phyloP scores from a whole-genome alignment of 2,888 invertebrate species.

The Argyresthia albistria region DNA sequence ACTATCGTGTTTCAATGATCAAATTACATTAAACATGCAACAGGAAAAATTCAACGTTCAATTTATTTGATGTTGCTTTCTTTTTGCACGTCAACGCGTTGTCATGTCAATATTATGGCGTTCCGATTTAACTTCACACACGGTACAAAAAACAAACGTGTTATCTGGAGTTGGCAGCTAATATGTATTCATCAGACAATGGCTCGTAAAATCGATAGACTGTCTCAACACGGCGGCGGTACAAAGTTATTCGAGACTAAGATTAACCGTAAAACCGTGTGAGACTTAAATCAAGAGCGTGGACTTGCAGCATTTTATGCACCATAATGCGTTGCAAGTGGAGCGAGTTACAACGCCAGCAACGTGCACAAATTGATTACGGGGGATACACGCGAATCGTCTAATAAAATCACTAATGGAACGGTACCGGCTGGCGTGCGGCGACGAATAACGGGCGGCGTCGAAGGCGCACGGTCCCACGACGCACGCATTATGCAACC shows the following conservation, averaged over 20 bases:
- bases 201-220: slow-evolving; percentile 1
- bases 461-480: slow-evolving; percentile 44
- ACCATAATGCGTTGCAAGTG: slow-evolving; percentile 48
- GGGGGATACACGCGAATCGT: slow-evolving; percentile 62
- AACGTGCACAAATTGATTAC: slow-evolving; percentile 58
- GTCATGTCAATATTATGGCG: no score
- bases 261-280: slow-evolving; percentile 31
- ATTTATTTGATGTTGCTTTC: not conserved
- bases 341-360: slow-evolving; percentile 45
- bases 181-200: not conserved
- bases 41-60: not conserved
- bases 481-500: slow-evolving; percentile 63
- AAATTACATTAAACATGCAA: no score
- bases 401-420: slow-evolving; percentile 68
- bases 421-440: slow-evolving; percentile 65
- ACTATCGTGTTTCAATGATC: no score
- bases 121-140: no score
- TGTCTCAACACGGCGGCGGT: slow-evolving; percentile 10
- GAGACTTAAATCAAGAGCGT: slow-evolving; percentile 40
- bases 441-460: slow-evolving; percentile 54
- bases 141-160: not conserved
- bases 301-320: slow-evolving; percentile 37
- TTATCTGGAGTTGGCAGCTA: not conserved
- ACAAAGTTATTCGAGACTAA: slow-evolving; percentile 19
- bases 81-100: not conserved